Base-by-base conservation (phyloP, 2,888 invertebrate genomes). In the Trachelus iudaicus region DNA sequence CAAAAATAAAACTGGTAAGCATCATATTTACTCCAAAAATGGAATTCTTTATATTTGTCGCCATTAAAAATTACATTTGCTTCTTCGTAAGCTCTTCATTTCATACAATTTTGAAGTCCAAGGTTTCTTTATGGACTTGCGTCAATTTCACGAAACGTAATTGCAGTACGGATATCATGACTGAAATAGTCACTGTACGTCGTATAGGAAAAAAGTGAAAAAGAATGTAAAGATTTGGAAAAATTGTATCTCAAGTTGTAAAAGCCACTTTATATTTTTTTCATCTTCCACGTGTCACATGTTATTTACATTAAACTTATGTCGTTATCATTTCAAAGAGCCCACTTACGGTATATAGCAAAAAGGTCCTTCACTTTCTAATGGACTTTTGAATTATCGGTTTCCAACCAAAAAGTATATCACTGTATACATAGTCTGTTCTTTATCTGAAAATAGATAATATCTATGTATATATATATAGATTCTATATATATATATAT, bases 1-100 rank as follows among this genome's bases (percentile, higher is more conserved):
- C 87, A 87, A 86, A 13, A 93, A 94, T 81, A 93, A 94, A 84
- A 94, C 94, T 79, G 93, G 95, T 95, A 87, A 88, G 89, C 13
- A 56, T 56, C 6, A 56, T 23, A 23, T 56, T 9, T 23, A 56
- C 2, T 6, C 0, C 2, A 9, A 56, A 23, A 23, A 56, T 56
- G 4, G 15, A 4, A 40, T 40, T 40, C 4, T 15, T 40, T 4
- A 40, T 40, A 40, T 15, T 40, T 40, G 15, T 4, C 15, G 1
- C 40, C 40, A 40, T 40, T 4, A 40, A 15, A 4, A 40, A 40
- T 40, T 40, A 15, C 40, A 40, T 40, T 40, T 37, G 37, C 13
- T 15, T 40, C 15, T 13, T 37, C 37, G 13, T 13, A 37, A 40
- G 6, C 6, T 1, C 40, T 40, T 15, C 15, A 1, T 40, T 40